phyloP scores from a whole-genome alignment of 2,888 invertebrate genomes.

The Diarsia rubi region DNA sequence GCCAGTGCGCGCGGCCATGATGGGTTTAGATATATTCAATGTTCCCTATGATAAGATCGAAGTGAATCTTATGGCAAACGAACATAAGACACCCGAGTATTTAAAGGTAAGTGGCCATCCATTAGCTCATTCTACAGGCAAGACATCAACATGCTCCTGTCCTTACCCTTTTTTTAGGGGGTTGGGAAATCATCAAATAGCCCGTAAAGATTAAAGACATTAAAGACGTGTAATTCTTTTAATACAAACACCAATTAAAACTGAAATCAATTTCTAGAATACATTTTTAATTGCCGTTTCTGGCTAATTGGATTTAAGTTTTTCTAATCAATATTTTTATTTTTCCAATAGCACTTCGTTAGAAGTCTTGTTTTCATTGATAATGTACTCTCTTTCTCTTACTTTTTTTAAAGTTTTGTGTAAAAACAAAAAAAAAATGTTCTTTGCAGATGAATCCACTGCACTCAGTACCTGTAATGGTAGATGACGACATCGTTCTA shows the following conservation, averaged over 20 bases:
- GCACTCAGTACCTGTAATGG: slow-evolving; percentile 35
- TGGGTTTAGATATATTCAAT: slow-evolving; percentile 75
- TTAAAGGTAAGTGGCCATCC: slow-evolving; percentile 76
- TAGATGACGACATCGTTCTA: slow-evolving; percentile 80
- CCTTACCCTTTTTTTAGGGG: not conserved
- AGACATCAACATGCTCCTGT: not conserved
- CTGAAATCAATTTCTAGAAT: too few relatives aligned
- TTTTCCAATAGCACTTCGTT: too few relatives aligned
- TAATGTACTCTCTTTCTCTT: not conserved
- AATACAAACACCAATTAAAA: too few relatives aligned
- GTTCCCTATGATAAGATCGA: slow-evolving; percentile 73
- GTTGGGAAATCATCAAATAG: too few relatives aligned
- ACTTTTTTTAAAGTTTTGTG: not conserved
- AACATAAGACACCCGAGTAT: slow-evolving; percentile 80
- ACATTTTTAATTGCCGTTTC: not conserved
- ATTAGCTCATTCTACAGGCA: not conserved
- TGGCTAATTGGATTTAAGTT: not conserved
- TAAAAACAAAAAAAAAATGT: not conserved
- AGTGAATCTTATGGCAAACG: slow-evolving; percentile 68
- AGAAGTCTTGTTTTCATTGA: too few relatives aligned
- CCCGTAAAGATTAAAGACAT: too few relatives aligned
- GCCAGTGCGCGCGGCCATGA: slow-evolving; percentile 78
- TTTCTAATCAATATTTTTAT: too few relatives aligned
- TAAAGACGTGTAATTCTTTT: too few relatives aligned
- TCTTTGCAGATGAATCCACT: slow-evolving; percentile 37